Evolutionary conservation across 35 echinoderm and acorn worm species (phyloP).

Genomic region (Ophiothrix spiculata): DNA sequence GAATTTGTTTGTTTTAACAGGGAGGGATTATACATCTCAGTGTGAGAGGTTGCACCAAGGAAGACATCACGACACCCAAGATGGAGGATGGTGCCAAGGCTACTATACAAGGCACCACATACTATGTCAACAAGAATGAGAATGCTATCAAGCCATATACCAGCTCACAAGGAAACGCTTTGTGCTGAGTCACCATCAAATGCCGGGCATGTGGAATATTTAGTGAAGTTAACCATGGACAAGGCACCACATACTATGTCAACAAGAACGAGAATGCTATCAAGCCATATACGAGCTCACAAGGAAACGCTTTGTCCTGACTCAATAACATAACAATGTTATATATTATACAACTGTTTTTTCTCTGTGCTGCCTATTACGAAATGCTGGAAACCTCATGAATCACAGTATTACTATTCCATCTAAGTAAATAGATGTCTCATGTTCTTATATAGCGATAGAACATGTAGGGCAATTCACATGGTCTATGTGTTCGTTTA

Average conservation of each 20-base stretch:
- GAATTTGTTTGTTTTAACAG: conserved; percentile 11
- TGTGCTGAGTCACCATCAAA: conserved; percentile 27
- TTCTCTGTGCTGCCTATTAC: too few relatives aligned
- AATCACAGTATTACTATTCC: too few relatives aligned
- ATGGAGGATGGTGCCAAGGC: conserved; percentile 62
- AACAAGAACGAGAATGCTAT: conserved; percentile 12
- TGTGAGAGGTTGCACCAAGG: conserved; percentile 60
- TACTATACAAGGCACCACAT: conserved; percentile 42
- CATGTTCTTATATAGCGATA: too few relatives aligned
- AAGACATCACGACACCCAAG: conserved; percentile 14
- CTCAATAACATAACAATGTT: background rate
- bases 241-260: conserved; percentile 24
- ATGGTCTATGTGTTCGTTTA: too few relatives aligned
- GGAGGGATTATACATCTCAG: conserved; percentile 75
- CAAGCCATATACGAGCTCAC: conserved; percentile 46
- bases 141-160: conserved; percentile 23
- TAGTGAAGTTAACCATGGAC: too few relatives aligned
- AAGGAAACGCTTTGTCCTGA: conserved; percentile 54
- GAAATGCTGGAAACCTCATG: too few relatives aligned
- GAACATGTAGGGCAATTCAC: too few relatives aligned
- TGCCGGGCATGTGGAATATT: too few relatives aligned
- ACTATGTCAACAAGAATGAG: conserved; percentile 16
- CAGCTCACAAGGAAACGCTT: conserved; percentile 47
- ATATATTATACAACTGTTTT: too few relatives aligned
- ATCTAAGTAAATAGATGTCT: too few relatives aligned